Conservation (phyloP, 2,797 vertebrate genomes). For the Buphagus erythrorhynchus region DNA sequence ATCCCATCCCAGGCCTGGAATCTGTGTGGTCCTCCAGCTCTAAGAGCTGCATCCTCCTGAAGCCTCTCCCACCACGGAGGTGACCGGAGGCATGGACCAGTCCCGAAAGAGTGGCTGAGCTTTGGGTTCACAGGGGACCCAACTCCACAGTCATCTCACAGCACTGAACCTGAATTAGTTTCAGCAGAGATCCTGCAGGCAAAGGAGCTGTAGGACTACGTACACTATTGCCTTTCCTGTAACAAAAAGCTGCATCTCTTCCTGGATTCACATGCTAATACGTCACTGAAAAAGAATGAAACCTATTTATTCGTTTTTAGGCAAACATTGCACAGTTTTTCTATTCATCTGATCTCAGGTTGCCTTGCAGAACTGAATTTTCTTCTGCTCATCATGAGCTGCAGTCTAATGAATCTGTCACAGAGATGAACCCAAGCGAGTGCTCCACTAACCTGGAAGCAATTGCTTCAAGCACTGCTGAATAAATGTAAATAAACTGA, state of each 20-base stretch:
- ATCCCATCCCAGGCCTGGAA: neutral
- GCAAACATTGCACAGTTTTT: neutral
- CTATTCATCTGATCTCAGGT: neutral
- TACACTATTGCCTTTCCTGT: neutral
- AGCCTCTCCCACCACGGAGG: neutral
- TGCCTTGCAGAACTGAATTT: neutral
- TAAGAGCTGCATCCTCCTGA: neutral
- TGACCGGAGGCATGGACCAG: neutral
- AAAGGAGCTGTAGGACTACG: neutral
- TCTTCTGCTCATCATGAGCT: neutral
- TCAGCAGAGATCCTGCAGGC: neutral
- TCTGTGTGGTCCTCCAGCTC: neutral
- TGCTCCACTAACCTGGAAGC: neutral
- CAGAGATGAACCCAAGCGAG: neutral
- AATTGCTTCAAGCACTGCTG: neutral
- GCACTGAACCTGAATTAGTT: neutral
- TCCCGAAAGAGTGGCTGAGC: neutral
- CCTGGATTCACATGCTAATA: neutral
- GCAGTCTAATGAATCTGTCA: neutral
- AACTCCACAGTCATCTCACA: neutral
- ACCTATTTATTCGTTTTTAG: neutral
- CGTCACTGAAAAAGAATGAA: neutral
- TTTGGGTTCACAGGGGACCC: neutral
- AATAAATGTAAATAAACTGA: constrained; percentile 7
- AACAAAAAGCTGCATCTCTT: constrained; percentile 1